phyloP scores from a whole-genome alignment of 2,888 invertebrate genomes.

The Peribatodes rhomboidaria region DNA sequence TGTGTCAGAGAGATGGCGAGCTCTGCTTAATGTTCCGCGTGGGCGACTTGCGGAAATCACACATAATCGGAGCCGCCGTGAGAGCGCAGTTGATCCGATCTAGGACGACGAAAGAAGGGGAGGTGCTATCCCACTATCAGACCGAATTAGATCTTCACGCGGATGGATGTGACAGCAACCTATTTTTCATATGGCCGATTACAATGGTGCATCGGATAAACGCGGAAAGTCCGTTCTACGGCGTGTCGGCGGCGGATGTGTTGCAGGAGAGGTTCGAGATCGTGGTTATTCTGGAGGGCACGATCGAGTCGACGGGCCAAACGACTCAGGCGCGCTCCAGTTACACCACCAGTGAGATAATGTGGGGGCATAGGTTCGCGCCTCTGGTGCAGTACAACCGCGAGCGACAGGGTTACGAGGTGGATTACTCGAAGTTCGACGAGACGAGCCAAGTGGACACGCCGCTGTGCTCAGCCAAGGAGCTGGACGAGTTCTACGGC shows the following conservation, averaged over 20 bases:
- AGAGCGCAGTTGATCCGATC: conserved; percentile 94
- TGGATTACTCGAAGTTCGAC: conserved; percentile 94
- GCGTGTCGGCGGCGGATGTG: conserved; percentile 93
- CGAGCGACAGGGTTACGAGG: conserved; percentile 91
- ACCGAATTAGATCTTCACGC: conserved; percentile 90
- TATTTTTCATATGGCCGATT: conserved; percentile 98
- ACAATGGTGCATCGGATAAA: conserved; percentile 96
- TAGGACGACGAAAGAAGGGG: conserved; percentile 94
- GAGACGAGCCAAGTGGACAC: conserved; percentile 92
- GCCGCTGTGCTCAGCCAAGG: conserved; percentile 91
- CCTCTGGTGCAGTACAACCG: conserved; percentile 91
- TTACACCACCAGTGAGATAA: conserved; percentile 91
- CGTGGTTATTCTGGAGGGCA: conserved; percentile 93
- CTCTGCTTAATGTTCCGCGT: conserved; percentile 95
- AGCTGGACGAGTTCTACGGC: conserved; percentile 88
- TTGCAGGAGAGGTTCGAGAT: conserved; percentile 93
- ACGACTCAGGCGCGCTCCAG: conserved; percentile 92
- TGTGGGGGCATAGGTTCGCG: conserved; percentile 93
- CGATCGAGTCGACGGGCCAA: conserved; percentile 93
- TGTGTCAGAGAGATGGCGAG: conserved; percentile 94
- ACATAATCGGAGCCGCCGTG: conserved; percentile 95
- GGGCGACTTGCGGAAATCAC: conserved; percentile 95
- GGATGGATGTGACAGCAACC: conserved; percentile 92
- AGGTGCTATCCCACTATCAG: conserved; percentile 93
- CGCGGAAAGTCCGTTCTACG: conserved; percentile 93